Evolutionary conservation across 2,113 vertebrate species (phyloP), one percentile per base, ranked within the genome.

Genomic region (Abramis brama): DNA sequence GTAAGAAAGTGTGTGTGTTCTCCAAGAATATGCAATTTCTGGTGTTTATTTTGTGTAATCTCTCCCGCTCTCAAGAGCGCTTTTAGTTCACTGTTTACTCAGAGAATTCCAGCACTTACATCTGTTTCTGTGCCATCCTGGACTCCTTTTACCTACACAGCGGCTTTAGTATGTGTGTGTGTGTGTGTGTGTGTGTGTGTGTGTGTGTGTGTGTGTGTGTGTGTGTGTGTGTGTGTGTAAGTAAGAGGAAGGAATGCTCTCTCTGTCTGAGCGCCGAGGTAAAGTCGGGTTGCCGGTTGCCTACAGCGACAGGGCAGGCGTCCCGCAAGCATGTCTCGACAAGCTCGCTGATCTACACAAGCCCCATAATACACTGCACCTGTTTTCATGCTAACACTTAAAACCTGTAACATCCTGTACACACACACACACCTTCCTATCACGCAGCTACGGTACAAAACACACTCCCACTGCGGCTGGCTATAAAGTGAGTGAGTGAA

Each of bases 311-410:
- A 33, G 87, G 86, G 62, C 47, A 70, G 27, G 88, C 78, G 86
- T 93, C 93, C 90, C 84, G 27, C 77, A 82, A 6, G 75, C 93
- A 84, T 94, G 93, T 91, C 92, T 90, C 88, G 88, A 92, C 93
- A 93, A 5, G 93, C 86, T 73, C 59, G 52, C 85, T 71, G 79
- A 75, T 87, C 87, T 57, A 79, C 25, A 77, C 43, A 5, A 80
- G 59, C 19, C 66, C 84, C 85, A 47, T 77, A 85, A 85, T 66
- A 77, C n/a, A 85, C 39, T 64, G 73, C 57, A 85, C 45, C 62
- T 82, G 64, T 82, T 82, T 82, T 68, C 64, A 77, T 85, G n/a
- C 71, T 77, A 77, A 84, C 39, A 82, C 30, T 70, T 70, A 82
- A 82, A 68, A 45, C 60, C 59, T 45, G 64, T 52, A 36, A 70